phyloP scores from a whole-genome alignment of 2,888 invertebrate genomes.

The Machimus atricapillus region DNA sequence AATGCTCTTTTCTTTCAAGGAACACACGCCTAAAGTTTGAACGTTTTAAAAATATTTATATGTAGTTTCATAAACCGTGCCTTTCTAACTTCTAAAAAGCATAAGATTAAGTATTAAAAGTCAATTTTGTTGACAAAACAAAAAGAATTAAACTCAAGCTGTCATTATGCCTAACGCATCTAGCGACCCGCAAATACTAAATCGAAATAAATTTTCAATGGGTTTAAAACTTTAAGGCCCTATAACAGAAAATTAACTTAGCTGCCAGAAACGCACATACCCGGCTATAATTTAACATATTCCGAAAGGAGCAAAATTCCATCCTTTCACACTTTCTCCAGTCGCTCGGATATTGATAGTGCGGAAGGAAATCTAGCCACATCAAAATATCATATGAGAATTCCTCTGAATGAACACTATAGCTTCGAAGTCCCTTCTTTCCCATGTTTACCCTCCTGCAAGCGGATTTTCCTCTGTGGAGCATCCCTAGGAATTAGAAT shows the following conservation, averaged over 20 bases:
- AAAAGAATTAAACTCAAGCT: no score
- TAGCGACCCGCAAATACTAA: no score
- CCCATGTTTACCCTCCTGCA: neutral
- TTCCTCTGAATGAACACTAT: neutral
- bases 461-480: neutral
- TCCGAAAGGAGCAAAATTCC: neutral
- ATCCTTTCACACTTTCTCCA: neutral
- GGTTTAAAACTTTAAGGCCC: neutral
- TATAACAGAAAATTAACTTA: neutral
- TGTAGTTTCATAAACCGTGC: no score
- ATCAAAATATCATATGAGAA: neutral
- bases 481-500: neutral
- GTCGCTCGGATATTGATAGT: neutral
- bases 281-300: neutral
- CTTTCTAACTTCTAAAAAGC: no score
- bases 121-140: no score
- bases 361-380: neutral
- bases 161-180: no score
- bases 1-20: no score
- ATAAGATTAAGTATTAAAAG: no score
- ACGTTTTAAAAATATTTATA: no score
- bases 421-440: neutral
- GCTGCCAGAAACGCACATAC: neutral
- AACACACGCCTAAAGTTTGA: no score
- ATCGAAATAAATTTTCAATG: neutral